Conservation (phyloP, 2,797 vertebrate species). For the Bovichtus variegatus region DNA sequence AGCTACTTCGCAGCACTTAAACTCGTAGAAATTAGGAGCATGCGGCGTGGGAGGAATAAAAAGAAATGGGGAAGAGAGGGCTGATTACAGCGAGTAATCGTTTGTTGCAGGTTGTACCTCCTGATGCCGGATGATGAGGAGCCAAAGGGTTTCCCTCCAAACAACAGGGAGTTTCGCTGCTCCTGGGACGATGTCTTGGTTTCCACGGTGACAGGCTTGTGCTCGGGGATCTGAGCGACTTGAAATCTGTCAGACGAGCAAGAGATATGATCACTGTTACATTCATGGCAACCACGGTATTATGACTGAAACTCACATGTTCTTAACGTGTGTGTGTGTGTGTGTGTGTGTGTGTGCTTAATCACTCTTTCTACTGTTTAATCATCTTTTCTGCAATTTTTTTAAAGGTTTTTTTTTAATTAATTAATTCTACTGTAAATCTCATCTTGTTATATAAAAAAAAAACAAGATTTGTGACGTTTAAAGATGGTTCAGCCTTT, state of each 20-base stretch:
- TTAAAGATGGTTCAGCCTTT: not conserved
- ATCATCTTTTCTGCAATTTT: not conserved
- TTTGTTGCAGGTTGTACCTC: conserved; percentile 80
- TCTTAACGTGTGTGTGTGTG: not conserved
- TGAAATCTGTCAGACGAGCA: conserved; percentile 87
- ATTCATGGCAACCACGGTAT: not conserved
- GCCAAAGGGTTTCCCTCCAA: conserved; percentile 75
- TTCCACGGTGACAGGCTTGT: conserved; percentile 79
- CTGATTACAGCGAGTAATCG: not conserved
- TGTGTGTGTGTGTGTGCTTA: not conserved
- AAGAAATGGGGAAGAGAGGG: not conserved
- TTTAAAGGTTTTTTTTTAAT: not conserved
- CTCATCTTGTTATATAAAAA: not conserved
- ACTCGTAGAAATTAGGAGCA: not conserved
- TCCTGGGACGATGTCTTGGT: conserved; percentile 76
- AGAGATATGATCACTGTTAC: not conserved
- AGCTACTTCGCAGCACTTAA: not conserved
- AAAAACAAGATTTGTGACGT: too few relatives aligned
- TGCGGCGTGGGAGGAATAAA: not conserved
- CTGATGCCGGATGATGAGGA: conserved; percentile 68
- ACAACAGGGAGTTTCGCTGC: conserved; percentile 80
- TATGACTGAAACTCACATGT: not conserved
- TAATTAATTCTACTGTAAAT: not conserved
- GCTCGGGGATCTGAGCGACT: conserved; percentile 94
- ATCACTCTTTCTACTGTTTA: not conserved